Percentiles rank a stretch among this genome's conserved stretches.
Evolutionary conservation across 2,797 vertebrate genomes (phyloP).

Genomic region (Hoplostethus atlanticus): DNA sequence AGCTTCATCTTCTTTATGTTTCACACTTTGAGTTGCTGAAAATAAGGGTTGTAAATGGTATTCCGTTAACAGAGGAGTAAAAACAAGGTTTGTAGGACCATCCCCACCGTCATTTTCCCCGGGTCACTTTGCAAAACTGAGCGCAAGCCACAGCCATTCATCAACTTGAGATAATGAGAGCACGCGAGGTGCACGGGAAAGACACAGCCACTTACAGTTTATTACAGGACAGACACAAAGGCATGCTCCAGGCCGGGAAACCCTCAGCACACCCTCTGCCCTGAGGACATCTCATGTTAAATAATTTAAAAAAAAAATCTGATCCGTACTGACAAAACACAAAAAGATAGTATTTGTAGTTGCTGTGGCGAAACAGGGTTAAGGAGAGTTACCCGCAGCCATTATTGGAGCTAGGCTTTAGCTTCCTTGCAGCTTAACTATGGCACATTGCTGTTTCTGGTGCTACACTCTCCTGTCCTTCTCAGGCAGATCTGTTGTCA

Average conservation of each 20-base stretch:
- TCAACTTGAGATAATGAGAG: constrained; percentile 87
- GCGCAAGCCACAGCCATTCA: constrained; percentile 77
- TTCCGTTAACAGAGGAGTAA: constrained; percentile 43
- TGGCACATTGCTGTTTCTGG: constrained; percentile 6
- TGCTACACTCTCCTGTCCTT: too few relatives aligned
- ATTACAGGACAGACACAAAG: constrained; percentile 70
- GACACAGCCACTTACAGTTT: constrained; percentile 77
- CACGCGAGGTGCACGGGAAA: constrained; percentile 72
- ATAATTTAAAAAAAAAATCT: constrained; percentile 54
- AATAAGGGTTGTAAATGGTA: constrained; percentile 35
- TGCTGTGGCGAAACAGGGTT: constrained; percentile 15
- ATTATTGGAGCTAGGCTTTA: constrained; percentile 26
- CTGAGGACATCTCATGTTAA: constrained; percentile 59
- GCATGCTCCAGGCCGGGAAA: constrained; percentile 61
- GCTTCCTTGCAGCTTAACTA: constrained; percentile 14
- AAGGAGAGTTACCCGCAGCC: constrained; percentile 2
- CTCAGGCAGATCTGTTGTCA: constrained; percentile 2
- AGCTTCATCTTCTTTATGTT: constrained; percentile 47
- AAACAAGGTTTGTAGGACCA: constrained; percentile 62
- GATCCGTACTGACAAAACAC: constrained; percentile 44
- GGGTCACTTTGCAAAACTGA: constrained; percentile 83
- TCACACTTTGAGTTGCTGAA: constrained; percentile 41
- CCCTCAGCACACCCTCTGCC: constrained; percentile 55
- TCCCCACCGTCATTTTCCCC: constrained; percentile 74
- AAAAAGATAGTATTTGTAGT: constrained; percentile 33